Conservation (phyloP, 1,140 invertebrate species). For the Bombus sylvicola region DNA sequence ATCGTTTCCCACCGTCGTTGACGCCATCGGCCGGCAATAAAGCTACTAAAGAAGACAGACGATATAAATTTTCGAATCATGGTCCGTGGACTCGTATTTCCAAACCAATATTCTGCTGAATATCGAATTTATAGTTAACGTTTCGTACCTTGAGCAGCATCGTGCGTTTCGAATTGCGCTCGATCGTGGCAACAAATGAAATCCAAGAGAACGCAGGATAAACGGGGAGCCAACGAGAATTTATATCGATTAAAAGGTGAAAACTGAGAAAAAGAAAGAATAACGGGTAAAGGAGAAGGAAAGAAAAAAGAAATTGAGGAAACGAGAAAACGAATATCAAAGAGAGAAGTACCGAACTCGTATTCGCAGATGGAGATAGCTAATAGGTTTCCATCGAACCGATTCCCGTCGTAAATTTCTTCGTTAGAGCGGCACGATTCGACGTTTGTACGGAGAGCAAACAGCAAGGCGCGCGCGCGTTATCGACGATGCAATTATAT, state of each 20-base stretch:
- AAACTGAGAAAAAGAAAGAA: background rate
- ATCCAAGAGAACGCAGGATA: slow-evolving; percentile 43
- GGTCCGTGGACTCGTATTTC: background rate
- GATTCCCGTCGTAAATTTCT: slow-evolving; percentile 55
- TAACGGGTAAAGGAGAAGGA: too few relatives aligned
- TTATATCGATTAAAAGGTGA: slow-evolving; percentile 53
- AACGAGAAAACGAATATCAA: background rate
- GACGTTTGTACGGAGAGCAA: slow-evolving; percentile 32
- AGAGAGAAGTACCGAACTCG: background rate
- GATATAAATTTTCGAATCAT: slow-evolving; percentile 25
- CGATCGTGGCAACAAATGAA: slow-evolving; percentile 35
- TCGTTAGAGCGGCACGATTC: slow-evolving; percentile 37
- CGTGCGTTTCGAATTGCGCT: background rate
- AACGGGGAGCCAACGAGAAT: slow-evolving; percentile 48
- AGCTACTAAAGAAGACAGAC: slow-evolving; percentile 41
- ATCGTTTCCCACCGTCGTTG: slow-evolving; percentile 24
- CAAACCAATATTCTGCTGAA: slow-evolving; percentile 18
- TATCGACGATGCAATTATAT: slow-evolving; percentile 64
- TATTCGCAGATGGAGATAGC: background rate
- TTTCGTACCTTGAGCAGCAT: background rate
- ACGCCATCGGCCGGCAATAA: slow-evolving; percentile 53
- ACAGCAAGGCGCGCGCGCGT: slow-evolving; percentile 24
- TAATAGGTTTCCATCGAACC: slow-evolving; percentile 49
- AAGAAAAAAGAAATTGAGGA: too few relatives aligned
- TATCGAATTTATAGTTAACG: slow-evolving; percentile 45